Conservation (phyloP, 2,113 vertebrate species). For the Neodon shergylaensis region DNA sequence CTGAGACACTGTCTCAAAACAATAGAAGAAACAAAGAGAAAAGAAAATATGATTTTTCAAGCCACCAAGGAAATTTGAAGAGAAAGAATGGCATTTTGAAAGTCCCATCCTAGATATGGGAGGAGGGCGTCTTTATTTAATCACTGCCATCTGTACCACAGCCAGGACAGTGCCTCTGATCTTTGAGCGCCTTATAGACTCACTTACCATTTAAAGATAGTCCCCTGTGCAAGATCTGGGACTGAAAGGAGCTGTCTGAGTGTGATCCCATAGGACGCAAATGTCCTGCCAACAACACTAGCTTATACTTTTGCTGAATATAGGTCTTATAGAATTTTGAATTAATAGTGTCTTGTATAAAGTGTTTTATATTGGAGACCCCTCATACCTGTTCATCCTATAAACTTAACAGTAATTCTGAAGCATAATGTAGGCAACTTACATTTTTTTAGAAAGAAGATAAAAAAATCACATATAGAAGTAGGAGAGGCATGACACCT, state of each 20-base stretch:
- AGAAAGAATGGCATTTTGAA: neutral
- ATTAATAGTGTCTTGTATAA: conserved; percentile 75
- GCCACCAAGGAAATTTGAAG: neutral
- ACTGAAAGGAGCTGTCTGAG: conserved; percentile 62
- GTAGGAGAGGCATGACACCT: conserved; percentile 33
- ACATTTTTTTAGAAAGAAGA: neutral
- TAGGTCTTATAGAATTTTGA: conserved; percentile 53
- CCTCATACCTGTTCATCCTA: conserved; percentile 59
- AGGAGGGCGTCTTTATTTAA: neutral
- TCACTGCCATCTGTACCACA: neutral
- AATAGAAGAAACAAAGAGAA: neutral
- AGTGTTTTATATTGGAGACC: conserved; percentile 57
- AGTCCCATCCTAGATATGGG: neutral
- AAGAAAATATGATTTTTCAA: neutral
- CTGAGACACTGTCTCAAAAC: neutral
- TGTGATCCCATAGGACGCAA: conserved; percentile 52
- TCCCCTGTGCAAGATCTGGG: conserved; percentile 5
- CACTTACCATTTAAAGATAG: neutral
- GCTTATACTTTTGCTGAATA: conserved; percentile 68
- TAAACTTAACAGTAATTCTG: conserved; percentile 65
- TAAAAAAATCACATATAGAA: conserved; percentile 48
- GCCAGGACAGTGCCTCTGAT: conserved; percentile 2
- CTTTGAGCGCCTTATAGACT: neutral
- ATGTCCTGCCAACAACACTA: conserved; percentile 68
- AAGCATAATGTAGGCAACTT: conserved; percentile 60